Base-by-base conservation (phyloP, 2,888 invertebrate species). In the Trichopoda pennipes region DNA sequence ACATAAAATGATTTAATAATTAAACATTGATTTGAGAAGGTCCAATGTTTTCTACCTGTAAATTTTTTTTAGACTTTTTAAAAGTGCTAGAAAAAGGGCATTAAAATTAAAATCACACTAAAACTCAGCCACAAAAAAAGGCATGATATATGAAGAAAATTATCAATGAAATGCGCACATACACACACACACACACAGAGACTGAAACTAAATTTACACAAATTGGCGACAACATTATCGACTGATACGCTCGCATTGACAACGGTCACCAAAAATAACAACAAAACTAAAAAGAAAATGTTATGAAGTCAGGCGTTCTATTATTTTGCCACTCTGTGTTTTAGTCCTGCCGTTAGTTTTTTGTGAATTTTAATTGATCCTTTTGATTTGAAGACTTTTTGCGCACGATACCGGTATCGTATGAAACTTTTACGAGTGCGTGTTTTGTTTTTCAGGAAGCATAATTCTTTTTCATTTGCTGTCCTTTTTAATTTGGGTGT, bases 171-270 rank as follows among this genome's bases (percentile, higher is more conserved):
- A 60, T 64, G 10, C 8, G n/a, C 44, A 70, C 8, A 23, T 64
- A 16, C 8, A 21, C 44, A 70, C 8, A 23, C 38, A 21, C 10
- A 60, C 21, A 47, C 47, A 77, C 35, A 61, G 74, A 80, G 77
- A 74, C 80, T n/a, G n/a, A n/a, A n/a, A 73, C 70, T 66, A 61
- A 74, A 35, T 32, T 70, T 76, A 77, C 80, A 74, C 81, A 78
- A 88, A 87, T 88, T 88, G 88, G 89, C 88, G 89, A 89, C 88
- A 86, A 87, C 85, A 85, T 81, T 85, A 86, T 86, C 85, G 83
- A 84, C 79, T 83, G 38, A 78, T 82, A 58, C 35, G 23, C 47
- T 66, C 17, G n/a, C 42, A 42, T 38, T 80, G 85, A 85, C 84
- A 85, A 72, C 70, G 77, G 81, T 61, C 69, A 51, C 44, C 23